These are phyloP conservation scores for Morinoia aosen DNA, from an alignment of 2,888 invertebrate genomes.

Conservation along the genomic window DNA sequence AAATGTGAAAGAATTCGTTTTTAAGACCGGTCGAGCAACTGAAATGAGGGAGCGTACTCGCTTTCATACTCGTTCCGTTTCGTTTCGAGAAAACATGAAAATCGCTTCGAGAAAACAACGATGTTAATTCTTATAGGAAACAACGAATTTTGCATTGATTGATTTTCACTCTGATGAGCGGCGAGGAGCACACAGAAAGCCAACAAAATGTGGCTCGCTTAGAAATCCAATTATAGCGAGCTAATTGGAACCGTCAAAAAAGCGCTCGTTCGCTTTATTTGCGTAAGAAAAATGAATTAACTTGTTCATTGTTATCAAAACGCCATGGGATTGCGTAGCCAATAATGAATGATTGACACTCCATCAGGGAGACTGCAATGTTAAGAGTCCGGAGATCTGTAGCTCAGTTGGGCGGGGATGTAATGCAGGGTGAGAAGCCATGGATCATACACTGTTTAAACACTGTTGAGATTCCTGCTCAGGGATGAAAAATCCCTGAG, in stretches of 20 bases:
- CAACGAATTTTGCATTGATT: background rate
- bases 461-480: background rate
- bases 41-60: background rate
- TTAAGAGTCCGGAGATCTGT: background rate
- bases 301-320: constrained; percentile 33
- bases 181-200: background rate
- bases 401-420: background rate
- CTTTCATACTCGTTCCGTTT: background rate
- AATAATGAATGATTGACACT: background rate
- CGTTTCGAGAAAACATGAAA: background rate
- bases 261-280: constrained; percentile 36
- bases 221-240: constrained; percentile 43
- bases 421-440: background rate
- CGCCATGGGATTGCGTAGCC: background rate
- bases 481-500: background rate
- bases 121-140: background rate
- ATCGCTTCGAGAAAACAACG: background rate
- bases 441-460: background rate
- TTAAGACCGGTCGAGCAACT: background rate
- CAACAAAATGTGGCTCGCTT: constrained; percentile 29
- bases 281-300: constrained; percentile 39
- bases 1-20: background rate
- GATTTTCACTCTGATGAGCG: background rate
- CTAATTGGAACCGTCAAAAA: constrained; percentile 49
- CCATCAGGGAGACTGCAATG: background rate